Base-by-base conservation (phyloP, 2,888 invertebrate genomes). In the Dioctria linearis region DNA sequence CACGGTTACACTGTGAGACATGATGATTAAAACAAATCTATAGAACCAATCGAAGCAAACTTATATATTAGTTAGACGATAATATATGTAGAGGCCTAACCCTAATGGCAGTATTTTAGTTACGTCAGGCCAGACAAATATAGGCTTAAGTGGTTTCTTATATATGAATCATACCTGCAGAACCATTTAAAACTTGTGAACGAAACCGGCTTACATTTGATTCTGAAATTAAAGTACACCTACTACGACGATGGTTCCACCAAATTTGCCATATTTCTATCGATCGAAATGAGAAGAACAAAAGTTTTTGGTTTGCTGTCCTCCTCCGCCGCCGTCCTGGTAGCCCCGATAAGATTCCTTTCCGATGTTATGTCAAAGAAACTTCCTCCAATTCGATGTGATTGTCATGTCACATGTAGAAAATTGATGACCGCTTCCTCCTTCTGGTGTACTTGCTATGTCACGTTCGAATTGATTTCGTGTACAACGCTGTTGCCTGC, bases 341-440 rank as follows among this genome's bases (percentile, higher is more conserved):
- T n/a, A n/a, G 42, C 13, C 46, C 37, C 13, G 59, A 75, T 57
- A 75, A 54, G 71, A 59, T 59, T 75, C 43, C 49, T 75, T 75
- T 59, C 43, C 40, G 75, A 59, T 61, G 75, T 75, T 59, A 75
- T 25, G 25, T 25, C 25, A 75, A 61, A 59, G 59, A 75, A 71
- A 71, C 71, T 71, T 71, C 71, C 71, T 71, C 39, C 51, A 71
- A 71, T 71, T 71, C 75, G 51, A 75, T 75, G 75, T 75, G 75
- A 75, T 75, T 75, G 75, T 75, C 75, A 75, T 75, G 75, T 75
- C 75, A 75, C 75, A 75, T 61, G 75, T 59, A 59, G 75, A 75
- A 75, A 75, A 75, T 75, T 75, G 75, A 75, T 75, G 75, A 59
- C 59, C 59, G 4, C 11, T 40, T 39, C 42, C 57, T 39, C n/a